Conservation (phyloP, 2,888 invertebrate species). For the Dasypolia templi region DNA sequence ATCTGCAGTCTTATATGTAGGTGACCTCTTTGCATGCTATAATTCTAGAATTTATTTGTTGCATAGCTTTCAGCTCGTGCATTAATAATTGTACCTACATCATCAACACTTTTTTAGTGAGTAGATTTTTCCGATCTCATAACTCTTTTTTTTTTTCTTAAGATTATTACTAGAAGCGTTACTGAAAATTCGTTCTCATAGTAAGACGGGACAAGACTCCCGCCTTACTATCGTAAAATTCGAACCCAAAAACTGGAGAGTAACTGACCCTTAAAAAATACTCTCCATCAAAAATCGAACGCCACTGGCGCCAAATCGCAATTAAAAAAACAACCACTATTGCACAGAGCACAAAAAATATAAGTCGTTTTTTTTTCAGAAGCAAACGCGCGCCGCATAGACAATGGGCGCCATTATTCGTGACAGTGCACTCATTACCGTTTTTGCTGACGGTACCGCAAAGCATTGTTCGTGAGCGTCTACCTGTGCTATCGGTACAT, state of each 20-base stretch:
- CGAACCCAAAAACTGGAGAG: background rate
- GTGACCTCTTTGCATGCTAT: background rate
- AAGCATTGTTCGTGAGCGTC: conserved; percentile 82
- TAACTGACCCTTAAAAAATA: conserved; percentile 22
- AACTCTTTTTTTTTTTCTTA: too few relatives aligned
- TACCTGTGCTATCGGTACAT: conserved; percentile 84
- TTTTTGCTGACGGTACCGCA: conserved; percentile 78
- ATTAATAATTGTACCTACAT: background rate
- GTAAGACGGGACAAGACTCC: too few relatives aligned
- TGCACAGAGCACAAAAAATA: conserved; percentile 68
- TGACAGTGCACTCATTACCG: conserved; percentile 88
- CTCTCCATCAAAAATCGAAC: conserved; percentile 48
- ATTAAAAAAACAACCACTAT: conserved; percentile 68
- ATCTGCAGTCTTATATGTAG: conserved; percentile 1
- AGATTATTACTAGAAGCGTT: background rate
- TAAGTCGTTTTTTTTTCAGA: conserved; percentile 71
- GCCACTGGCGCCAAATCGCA: conserved; percentile 65
- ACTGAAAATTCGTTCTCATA: background rate
- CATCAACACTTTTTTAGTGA: background rate
- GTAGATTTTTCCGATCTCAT: too few relatives aligned
- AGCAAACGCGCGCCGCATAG: conserved; percentile 80
- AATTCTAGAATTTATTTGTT: background rate
- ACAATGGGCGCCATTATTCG: conserved; percentile 86
- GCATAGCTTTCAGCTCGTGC: background rate
- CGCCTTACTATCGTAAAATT: background rate